Base-by-base conservation (phyloP, 2,113 vertebrate genomes). In the Fulica atra region DNA sequence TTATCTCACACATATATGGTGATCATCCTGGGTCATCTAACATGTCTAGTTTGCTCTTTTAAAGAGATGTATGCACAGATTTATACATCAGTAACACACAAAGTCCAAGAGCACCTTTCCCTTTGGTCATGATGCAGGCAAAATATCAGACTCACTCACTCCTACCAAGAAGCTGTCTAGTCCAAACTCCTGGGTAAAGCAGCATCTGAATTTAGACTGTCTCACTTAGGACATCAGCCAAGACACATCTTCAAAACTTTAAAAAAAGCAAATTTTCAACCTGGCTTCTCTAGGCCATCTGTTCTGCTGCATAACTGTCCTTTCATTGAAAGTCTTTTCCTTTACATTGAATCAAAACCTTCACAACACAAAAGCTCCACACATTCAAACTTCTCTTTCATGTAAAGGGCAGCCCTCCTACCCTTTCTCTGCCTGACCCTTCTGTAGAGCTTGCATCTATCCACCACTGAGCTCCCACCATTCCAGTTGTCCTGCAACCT, bases 1-100 rank as follows among this genome's bases (percentile, higher is more conserved):
- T 31, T 33, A 35, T 44, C 31, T 82, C 3, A 0, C 10, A 76
- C 6, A 17, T 25, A 48, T 2, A 36, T 9, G 5, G 7, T 64
- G 42, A 65, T 19, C 38, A 61, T 38, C 61, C 65, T 65, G 33
- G 33, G 9, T 17, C 38, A 16, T 61, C 56, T 66, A 26, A 74
- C 6, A 3, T 18, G 78, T 7, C 23, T 57, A 63, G 19, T 46
- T 77, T 77, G 16, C 12, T 93, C 33, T 31, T 84, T 7, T 66
- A 84, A 61, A 40, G 28, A 93, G 16, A 80, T 0, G 0, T 19
- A 60, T 6, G 3, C 31, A 76, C 9, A 69, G 25, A 61, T 53
- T 73, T 61, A 44, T 44, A 61, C 69, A 31, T 18, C 15, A 65
- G 26, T 28, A 60, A 69, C 1, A 6, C 6, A 25, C 24, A 13